These are phyloP conservation scores for Melanaphis sacchari DNA, from an alignment of 1,140 invertebrate species.

Conservation along the genomic window DNA sequence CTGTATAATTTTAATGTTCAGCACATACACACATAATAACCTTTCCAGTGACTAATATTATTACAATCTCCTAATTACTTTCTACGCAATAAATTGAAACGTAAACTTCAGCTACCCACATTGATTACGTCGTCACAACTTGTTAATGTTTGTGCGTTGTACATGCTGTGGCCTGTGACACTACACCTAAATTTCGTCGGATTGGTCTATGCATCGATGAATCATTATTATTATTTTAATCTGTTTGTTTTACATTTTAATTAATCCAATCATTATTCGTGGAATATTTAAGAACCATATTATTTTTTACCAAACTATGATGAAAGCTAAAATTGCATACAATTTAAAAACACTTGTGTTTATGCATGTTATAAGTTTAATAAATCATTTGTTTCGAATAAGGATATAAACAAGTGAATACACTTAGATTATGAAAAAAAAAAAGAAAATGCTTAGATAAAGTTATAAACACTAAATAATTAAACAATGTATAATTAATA, in stretches of 20 bases:
- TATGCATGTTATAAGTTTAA: not conserved
- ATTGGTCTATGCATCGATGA: not conserved
- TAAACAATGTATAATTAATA: not conserved
- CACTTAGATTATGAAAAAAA: not conserved
- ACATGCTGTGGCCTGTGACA: not conserved
- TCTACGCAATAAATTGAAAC: conserved; percentile 13
- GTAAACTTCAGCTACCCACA: conserved; percentile 21
- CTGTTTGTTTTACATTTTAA: not conserved
- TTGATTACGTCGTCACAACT: too few relatives aligned
- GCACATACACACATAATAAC: not conserved
- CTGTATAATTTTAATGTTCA: not conserved
- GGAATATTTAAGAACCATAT: not conserved
- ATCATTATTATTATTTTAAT: not conserved
- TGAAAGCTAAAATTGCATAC: not conserved
- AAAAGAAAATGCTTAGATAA: not conserved
- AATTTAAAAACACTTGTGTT: not conserved
- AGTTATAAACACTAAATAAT: not conserved
- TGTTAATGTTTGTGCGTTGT: not conserved
- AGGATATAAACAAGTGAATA: not conserved
- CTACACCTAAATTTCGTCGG: not conserved
- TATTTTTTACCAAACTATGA: not conserved
- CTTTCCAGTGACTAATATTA: not conserved
- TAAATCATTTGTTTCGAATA: accelerated
- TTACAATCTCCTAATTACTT: conserved; percentile 31
- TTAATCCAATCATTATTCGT: too few relatives aligned